A percentile compares a stretch with the other conserved stretches of the same genome.
Conservation (phyloP, 2,797 vertebrate species). For the Gymnoscopelus braueri region DNA sequence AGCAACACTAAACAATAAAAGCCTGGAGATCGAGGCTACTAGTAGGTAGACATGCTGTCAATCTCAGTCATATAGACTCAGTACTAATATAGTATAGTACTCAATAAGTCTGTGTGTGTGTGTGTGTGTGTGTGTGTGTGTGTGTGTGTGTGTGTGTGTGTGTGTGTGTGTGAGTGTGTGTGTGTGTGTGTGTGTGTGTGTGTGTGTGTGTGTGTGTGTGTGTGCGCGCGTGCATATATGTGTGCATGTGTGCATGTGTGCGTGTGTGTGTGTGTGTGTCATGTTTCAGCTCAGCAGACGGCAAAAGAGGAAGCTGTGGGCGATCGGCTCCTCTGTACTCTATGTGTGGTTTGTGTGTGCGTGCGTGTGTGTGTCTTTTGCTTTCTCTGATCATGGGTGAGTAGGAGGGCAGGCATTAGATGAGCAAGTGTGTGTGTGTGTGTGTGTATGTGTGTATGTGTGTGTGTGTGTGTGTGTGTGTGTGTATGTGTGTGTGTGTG, state of each 20-base stretch:
- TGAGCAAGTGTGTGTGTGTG: slow-evolving; percentile 31
- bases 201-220: slow-evolving; percentile 5
- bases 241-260: slow-evolving; percentile 12
- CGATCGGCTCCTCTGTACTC: slow-evolving; percentile 64
- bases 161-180: not conserved
- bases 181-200: slow-evolving; percentile 17
- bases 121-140: too few species aligned
- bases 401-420: slow-evolving; percentile 66
- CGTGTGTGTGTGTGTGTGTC: slow-evolving; percentile 32
- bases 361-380: slow-evolving; percentile 42
- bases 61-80: too few species aligned
- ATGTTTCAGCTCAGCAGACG: slow-evolving; percentile 57
- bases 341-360: slow-evolving; percentile 68
- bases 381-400: slow-evolving; percentile 70
- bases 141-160: too few species aligned
- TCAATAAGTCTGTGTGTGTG: too few species aligned
- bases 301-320: slow-evolving; percentile 73
- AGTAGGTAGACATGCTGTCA: too few species aligned
- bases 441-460: slow-evolving; percentile 20
- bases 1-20: too few species aligned
- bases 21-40: too few species aligned
- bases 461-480: slow-evolving; percentile 29
- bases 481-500: slow-evolving; percentile 21
- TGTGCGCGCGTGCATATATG: slow-evolving; percentile 1
- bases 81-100: too few species aligned